Base-by-base conservation (phyloP, 37 sponge, comb jelly and placozoan species). In the Eunapius fragilis region DNA sequence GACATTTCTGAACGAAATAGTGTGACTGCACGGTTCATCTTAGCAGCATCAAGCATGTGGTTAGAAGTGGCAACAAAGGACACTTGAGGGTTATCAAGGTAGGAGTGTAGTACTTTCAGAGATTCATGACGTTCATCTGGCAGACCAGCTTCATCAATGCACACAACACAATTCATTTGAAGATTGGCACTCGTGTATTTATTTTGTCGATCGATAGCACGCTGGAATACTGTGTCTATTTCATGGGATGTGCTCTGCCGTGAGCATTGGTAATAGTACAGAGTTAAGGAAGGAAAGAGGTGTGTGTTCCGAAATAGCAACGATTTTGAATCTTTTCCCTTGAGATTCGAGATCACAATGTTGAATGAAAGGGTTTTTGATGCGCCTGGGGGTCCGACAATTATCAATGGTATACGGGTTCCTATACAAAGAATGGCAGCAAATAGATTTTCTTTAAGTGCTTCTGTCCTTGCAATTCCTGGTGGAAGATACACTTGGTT, bases 331-430 rank as follows among this genome's bases (percentile, higher is more conserved):
- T 87, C 91, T 31, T 36, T 70, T 25, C 91, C 91, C 80, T 87
- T 86, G 69, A 91, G 32, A 67, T 87, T 87, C 14, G 77, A 72
- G 25, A 79, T 69, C 28, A 87, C 87, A 27, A 91, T 25, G 47
- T 91, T 87, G 78, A 91, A 91, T 13, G 91, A 91, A 0, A 91
- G 83, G 23, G 91, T 91, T 69, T 91, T 91, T 19, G 89, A 88
- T 25, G 84, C 81, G 48, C 91, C 91, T 26, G 91, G 91, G 9
- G 90, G 80, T 31, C 91, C 91, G 19, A 91, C 87, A 31, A 91
- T 91, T 31, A 91, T 91, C 7, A 91, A 80, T 28, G 91, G 91
- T 6, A 82, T 76, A 2, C 67, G 68, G 30, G 82, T 75, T 58
- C 38, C 32, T 27, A 69, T 72, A 30, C 91, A 91, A 41, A 89